Base-by-base conservation (phyloP, 2,888 invertebrate genomes). In the Drosophila limbata region DNA sequence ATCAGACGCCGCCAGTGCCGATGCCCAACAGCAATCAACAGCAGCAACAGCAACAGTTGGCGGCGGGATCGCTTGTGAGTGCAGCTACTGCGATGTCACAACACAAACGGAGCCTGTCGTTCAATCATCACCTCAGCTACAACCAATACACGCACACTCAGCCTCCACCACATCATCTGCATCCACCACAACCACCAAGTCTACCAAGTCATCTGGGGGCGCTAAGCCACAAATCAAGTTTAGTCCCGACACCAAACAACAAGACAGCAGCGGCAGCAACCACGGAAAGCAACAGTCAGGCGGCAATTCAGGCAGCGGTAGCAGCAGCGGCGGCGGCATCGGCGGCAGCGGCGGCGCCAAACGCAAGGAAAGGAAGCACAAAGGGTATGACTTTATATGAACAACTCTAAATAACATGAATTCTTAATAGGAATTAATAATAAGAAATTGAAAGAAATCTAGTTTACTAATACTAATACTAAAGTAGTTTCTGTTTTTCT, bases 121-220 rank as follows among this genome's bases (percentile, higher is more conserved):
- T 95, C 94, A 95, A 95, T 93, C 95, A 95, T 92, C 95, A 95
- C 92, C 94, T 95, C 93, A 95, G 95, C 92, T 95, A 94, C 93
- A 94, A 94, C 90, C 95, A 95, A 91, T 94, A 94, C 91, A 91
- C 90, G 83, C 91, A 91, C 91, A 92, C 90, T 90, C 92, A 89
- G 90, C 92, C 90, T 92, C 92, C 87, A 91, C 94, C 93, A 92
- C 94, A 94, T 93, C 93, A 93, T 90, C 94, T 93, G 88, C 92
- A 91, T 91, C 94, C 93, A 93, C 91, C 88, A 91, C 92, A 90
- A 90, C 92, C 91, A 91, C 94, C 93, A 92, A 94, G 94, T 93
- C 94, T 94, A 93, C 94, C 94, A 93, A 94, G 94, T 93, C 94
- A 94, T 92, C 93, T 94, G 89, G 90, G 87, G 81, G 82, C 73